phyloP scores from a whole-genome alignment of 2,888 invertebrate genomes.

The Tiphia femorata region DNA sequence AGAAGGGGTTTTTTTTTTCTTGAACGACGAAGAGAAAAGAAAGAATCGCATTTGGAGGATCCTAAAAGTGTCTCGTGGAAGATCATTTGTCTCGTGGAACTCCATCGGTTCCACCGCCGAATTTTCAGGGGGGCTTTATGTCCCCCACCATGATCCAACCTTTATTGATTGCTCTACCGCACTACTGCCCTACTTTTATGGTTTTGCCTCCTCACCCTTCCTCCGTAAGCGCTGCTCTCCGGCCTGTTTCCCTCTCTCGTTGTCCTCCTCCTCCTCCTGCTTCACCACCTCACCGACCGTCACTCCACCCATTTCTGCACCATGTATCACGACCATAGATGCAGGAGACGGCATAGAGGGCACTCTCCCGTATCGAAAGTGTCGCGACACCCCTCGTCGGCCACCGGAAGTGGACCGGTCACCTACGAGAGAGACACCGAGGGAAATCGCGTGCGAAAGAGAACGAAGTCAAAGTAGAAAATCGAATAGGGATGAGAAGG shows the following conservation, averaged over 20 bases:
- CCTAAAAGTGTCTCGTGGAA: too few relatives aligned
- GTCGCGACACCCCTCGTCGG: too few relatives aligned
- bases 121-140: conserved; percentile 49
- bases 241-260: background rate
- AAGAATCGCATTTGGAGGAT: too few relatives aligned
- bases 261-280: background rate
- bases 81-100: too few relatives aligned
- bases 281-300: background rate
- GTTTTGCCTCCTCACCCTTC: conserved; percentile 32
- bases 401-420: too few relatives aligned
- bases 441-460: too few relatives aligned
- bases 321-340: conserved; percentile 32
- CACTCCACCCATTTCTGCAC: background rate
- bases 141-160: conserved; percentile 54
- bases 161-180: conserved; percentile 66
- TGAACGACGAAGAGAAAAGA: too few relatives aligned
- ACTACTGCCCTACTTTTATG: conserved; percentile 68
- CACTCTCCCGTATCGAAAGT: conserved; percentile 12
- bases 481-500: too few relatives aligned
- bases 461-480: too few relatives aligned
- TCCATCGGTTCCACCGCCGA: conserved; percentile 21
- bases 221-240: conserved; percentile 2
- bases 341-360: conserved; percentile 25
- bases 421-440: too few relatives aligned
- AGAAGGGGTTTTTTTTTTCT: too few relatives aligned